Evolutionary conservation across 2,888 invertebrate species (phyloP), one percentile per base, ranked within the genome.

Genomic region (Lepidochrysops patricia): DNA sequence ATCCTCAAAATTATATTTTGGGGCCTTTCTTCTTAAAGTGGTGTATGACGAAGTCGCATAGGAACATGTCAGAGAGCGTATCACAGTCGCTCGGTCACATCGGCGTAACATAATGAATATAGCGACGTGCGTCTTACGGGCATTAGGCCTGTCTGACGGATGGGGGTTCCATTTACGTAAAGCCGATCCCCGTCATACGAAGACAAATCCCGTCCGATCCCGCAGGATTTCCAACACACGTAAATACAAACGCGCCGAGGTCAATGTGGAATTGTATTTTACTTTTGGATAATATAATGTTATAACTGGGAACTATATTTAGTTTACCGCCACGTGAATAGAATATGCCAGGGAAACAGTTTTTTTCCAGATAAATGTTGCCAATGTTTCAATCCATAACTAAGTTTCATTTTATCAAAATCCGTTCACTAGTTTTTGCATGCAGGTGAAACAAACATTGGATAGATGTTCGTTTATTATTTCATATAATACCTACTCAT

Each of bases 141-240:
- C 76, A 77, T 78, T 77, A 76, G 72, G 65, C 63, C 62, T 63
- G 67, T 64, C 60, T 64, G 66, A 67, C 64, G 64, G 66, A 61
- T 60, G 50, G 50, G 50, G 61, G 61, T 64, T 66, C 64, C 64
- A 64, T 67, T 68, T 63, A 61, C 62, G 64, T 66, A 66, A 68
- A 67, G 64, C 67, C 67, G 61, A 66, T 68, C 63, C 64, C 60
- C 63, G 66, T 67, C 67, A 66, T 63, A 64, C 62, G 61, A 57
- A 61, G 62, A 61, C 64, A 66, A 67, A 68, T 68, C 66, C 67
- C 61, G 58, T 57, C 57, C 61, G 50, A 65, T 61, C 64, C 66
- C 60, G 61, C 62, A 7, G 26, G 43, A 43, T 43, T 48, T 27
- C 50, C n/a, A 2, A 23, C 26, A 27, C 7, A 52, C 52, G 26